Evolutionary conservation across 2,888 invertebrate genomes (phyloP).

Genomic region (Drosophila nr. perissopoda): DNA sequence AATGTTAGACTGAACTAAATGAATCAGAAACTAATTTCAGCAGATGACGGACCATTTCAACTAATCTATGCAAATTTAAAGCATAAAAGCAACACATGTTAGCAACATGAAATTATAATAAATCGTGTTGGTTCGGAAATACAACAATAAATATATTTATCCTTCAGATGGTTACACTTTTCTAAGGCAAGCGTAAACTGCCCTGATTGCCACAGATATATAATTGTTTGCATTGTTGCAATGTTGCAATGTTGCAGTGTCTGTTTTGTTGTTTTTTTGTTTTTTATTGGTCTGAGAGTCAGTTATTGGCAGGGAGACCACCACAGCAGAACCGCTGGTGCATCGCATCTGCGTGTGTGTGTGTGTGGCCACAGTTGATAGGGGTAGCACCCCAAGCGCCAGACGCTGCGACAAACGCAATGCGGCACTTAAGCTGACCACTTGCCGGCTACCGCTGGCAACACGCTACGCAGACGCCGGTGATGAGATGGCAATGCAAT

Average conservation of each 20-base stretch:
- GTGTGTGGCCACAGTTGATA: slow-evolving; percentile 56
- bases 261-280: neutral
- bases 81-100: neutral
- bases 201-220: neutral
- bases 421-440: slow-evolving; percentile 71
- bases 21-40: neutral
- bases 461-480: slow-evolving; percentile 63
- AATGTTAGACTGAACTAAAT: neutral
- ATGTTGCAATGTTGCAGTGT: slow-evolving; percentile 4
- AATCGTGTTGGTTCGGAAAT: neutral
- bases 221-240: slow-evolving; percentile 22
- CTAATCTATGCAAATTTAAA: neutral
- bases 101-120: neutral
- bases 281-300: slow-evolving; percentile 33
- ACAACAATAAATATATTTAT: neutral
- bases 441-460: slow-evolving; percentile 68
- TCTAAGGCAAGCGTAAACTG: neutral
- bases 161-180: neutral
- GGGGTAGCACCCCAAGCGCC: slow-evolving; percentile 58
- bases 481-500: neutral
- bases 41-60: neutral
- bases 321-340: slow-evolving; percentile 26
- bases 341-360: slow-evolving; percentile 1
- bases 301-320: slow-evolving; percentile 50
- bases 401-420: slow-evolving; percentile 58